Evolutionary conservation across 2,797 vertebrate genomes (phyloP), one percentile per base, ranked within the genome.

Genomic region (Oryzias sinensis): DNA sequence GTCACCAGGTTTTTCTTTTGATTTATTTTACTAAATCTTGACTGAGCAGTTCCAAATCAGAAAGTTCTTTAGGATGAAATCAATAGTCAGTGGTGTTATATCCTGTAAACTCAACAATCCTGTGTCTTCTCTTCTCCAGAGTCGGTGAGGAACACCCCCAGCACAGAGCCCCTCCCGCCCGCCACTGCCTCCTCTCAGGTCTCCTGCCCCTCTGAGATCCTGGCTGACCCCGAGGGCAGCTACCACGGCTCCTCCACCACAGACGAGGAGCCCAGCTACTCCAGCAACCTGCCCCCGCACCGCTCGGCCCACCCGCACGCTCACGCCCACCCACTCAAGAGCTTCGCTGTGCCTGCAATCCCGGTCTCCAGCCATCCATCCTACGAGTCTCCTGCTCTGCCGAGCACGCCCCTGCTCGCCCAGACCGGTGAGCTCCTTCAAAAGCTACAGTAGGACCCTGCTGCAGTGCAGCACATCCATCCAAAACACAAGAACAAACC

Each of bases 321-420:
- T 70, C 88, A 87, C 27, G 94, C 96, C 0, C 97, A 98, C 85
- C 96, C 97, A 0, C 86, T 99, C 61, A 98, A 98, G 92, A 99
- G 97, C 87, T 99, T 99, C 0, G 97, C 96, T 0, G 96, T 98
- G 71, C 95, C 95, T 0, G 93, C 94, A 0, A 79, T 96, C 58
- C 93, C 96, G 0, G 65, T 89, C 0, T 49, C 82, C 0, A 82
- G 73, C 46, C 85, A 92, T 17, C 70, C 93, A n/a, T 22, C 86
- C 1, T 98, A 94, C 0, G 97, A 98, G 43, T 93, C 95, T 0
- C 89, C 94, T 0, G 89, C 95, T 0, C 81, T 98, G 87, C 96
- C 97, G 66, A 98, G 94, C 87, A 95, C 94, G 0, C 96, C 97
- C 0, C 86, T 98, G 70, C 91, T 98, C 60, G 88, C 94, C 40